A percentile compares a stretch with the other conserved stretches of the same genome.
These are phyloP conservation scores for Scomberomorus guttatus DNA, from an alignment of 2,797 vertebrate genomes.

Conservation along the genomic window DNA sequence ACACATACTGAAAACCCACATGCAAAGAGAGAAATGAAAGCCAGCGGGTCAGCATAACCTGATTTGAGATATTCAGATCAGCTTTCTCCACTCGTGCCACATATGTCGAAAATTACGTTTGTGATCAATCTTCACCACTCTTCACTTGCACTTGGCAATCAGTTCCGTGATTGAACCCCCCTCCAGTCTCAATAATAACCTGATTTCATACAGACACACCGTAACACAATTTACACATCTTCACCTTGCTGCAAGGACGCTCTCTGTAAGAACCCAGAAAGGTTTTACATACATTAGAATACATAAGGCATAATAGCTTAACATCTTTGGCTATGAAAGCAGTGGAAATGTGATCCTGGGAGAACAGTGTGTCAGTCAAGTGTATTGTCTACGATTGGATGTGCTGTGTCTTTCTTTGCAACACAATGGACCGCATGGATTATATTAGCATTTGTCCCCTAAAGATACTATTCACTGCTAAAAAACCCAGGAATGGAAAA, in stretches of 20 bases:
- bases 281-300: constrained; percentile 79
- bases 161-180: constrained; percentile 28
- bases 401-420: constrained; percentile 36
- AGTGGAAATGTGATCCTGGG: constrained; percentile 36
- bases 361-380: constrained; percentile 41
- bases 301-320: constrained; percentile 34
- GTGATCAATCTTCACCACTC: constrained; percentile 45
- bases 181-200: constrained; percentile 56
- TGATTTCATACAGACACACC: constrained; percentile 51
- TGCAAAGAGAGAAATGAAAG: constrained; percentile 45
- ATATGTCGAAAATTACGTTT: constrained; percentile 43
- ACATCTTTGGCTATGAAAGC: constrained; percentile 43
- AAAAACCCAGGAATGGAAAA: background rate
- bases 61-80: constrained; percentile 53
- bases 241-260: constrained; percentile 72
- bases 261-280: constrained; percentile 9
- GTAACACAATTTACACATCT: constrained; percentile 55
- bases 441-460: constrained; percentile 59
- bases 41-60: constrained; percentile 32
- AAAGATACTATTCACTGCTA: background rate
- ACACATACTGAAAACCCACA: constrained; percentile 22
- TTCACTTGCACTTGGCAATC: constrained; percentile 57
- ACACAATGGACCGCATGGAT: constrained; percentile 46
- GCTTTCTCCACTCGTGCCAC: constrained; percentile 11
- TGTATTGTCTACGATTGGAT: constrained; percentile 39